A percentile compares a stretch with the other conserved stretches of the same genome.
Evolutionary conservation across 2,113 vertebrate genomes (phyloP).

Genomic region (Paraplagusia blochii): DNA sequence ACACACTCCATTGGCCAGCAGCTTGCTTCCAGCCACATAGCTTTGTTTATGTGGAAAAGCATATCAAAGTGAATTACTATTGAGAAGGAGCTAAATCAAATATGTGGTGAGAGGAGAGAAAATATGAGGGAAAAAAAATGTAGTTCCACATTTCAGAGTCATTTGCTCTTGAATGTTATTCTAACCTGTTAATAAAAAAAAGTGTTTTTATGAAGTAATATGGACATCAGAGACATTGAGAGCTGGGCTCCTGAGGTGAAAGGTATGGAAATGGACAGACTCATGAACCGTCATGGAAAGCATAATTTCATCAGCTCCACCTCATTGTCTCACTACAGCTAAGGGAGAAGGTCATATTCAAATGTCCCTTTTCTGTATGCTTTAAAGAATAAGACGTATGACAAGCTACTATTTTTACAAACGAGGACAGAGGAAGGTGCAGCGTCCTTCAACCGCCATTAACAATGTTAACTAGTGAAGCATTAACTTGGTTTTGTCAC

Average conservation of each 20-base stretch:
- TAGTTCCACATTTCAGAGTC: slow-evolving; percentile 66
- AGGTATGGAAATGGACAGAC: slow-evolving; percentile 54
- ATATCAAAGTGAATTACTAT: slow-evolving; percentile 71
- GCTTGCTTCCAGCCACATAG: slow-evolving; percentile 67
- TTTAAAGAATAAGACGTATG: slow-evolving; percentile 18
- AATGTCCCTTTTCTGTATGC: slow-evolving; percentile 43
- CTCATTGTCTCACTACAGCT: slow-evolving; percentile 40
- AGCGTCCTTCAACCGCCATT: neutral
- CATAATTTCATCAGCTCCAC: slow-evolving; percentile 50
- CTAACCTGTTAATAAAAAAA: slow-evolving; percentile 60
- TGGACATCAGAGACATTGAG: slow-evolving; percentile 40
- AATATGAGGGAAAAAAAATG: slow-evolving; percentile 30
- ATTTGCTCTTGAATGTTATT: slow-evolving; percentile 68
- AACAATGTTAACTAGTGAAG: neutral
- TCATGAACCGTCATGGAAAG: slow-evolving; percentile 48
- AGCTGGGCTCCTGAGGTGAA: slow-evolving; percentile 55
- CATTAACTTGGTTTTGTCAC: neutral
- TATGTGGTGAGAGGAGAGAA: slow-evolving; percentile 50
- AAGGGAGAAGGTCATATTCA: slow-evolving; percentile 50
- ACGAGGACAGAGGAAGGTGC: neutral
- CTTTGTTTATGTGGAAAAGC: slow-evolving; percentile 71
- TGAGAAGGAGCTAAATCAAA: slow-evolving; percentile 70
- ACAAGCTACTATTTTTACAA: slow-evolving; percentile 7
- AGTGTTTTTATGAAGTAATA: slow-evolving; percentile 65
- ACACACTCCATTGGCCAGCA: slow-evolving; percentile 67